Base-by-base conservation (phyloP, 2,888 invertebrate species). In the Eretmocerus hayati region DNA sequence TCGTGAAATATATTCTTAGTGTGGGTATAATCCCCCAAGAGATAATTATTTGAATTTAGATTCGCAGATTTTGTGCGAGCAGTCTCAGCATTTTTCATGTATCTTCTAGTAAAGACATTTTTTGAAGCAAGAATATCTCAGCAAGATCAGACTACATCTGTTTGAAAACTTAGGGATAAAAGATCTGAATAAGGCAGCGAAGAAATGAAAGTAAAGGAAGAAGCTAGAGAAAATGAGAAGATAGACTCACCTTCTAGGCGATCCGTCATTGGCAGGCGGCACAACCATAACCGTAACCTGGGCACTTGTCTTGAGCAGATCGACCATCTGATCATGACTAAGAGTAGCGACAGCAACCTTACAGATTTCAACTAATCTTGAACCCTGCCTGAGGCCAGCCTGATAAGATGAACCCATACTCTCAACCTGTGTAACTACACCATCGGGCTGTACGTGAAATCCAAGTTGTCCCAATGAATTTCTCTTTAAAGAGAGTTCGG, bases 371-470 rank as follows among this genome's bases (percentile, higher is more conserved):
- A 95, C 90, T 55, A 96, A 78, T 15, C 94, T 80, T 42, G 89
- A 89, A 50, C 92, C 92, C 67, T 90, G 90, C 39, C 89, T 75
- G 39, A 96, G 77, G n/a, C 94, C 95, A 2, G 90, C 88, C 49
- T 84, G 81, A 73, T 83, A 84, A 23, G 87, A 86, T 30, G 76
- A 74, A 21, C 81, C 83, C 67, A 79, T 74, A 59, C 76, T 78
- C 67, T 93, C 93, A n/a, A 94, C 92, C 62, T 92, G 87, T 3
- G 93, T 93, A 23, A 95, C 91, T 20, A 95, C 83, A 3, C 95
- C 95, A 71, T 93, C 93, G 15, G 89, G 88, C 64, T 92, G 91
- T 31, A 93, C 90, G 72, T 89, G 88, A 72, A 89, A 89, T 13
- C 91, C 93, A 40, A 94, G 79, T 66, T 92, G 92, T 13, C 89